Conservation (phyloP, 2,797 vertebrate genomes). For the Cuculus canorus region DNA sequence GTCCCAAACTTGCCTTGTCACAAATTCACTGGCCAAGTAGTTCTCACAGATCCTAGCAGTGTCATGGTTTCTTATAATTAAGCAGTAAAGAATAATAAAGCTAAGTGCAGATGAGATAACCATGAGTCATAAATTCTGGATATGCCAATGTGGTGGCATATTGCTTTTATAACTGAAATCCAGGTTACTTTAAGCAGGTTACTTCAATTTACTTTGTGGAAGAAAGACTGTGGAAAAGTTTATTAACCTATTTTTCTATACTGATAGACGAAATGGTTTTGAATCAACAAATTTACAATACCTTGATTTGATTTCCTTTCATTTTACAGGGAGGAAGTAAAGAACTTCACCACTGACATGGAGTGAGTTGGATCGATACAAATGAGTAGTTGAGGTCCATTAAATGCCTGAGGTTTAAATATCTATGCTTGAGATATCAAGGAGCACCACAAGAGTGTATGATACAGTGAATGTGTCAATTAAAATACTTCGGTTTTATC, state of each 20-base stretch:
- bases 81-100: neutral
- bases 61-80: neutral
- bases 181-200: neutral
- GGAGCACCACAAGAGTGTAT: neutral
- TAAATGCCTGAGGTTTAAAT: slow-evolving; percentile 22
- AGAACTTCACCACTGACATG: neutral
- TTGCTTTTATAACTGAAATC: neutral
- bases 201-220: neutral
- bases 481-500: slow-evolving; percentile 14
- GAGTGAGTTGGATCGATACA: neutral
- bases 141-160: neutral
- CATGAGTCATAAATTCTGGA: neutral
- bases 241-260: neutral
- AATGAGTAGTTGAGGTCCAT: neutral
- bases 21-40: neutral
- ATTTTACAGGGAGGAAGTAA: neutral
- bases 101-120: neutral
- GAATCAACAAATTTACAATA: slow-evolving; percentile 6
- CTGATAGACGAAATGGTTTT: neutral
- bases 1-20: neutral
- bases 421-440: slow-evolving; percentile 2
- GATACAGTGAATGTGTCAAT: neutral
- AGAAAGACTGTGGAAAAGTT: neutral
- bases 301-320: neutral
- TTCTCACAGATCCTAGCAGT: neutral